Conservation (phyloP, 2,797 vertebrate genomes). For the Melanotaenia maccullochi region DNA sequence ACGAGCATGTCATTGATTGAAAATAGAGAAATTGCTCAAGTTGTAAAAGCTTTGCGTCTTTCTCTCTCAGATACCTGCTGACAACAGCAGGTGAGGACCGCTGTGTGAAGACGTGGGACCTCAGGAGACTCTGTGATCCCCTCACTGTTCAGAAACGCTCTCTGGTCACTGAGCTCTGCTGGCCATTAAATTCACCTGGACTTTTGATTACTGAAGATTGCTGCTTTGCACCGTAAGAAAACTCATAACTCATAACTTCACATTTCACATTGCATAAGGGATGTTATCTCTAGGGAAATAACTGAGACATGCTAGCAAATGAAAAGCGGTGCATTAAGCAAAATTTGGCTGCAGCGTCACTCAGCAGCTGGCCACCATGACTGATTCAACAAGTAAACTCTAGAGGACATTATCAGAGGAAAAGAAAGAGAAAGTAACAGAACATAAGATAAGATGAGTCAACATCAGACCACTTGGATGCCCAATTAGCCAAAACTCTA, state of each 20-base stretch:
- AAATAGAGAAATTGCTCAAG: not conserved
- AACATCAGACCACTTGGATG: no score
- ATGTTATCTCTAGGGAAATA: no score
- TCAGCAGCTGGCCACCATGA: no score
- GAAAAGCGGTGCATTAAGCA: no score
- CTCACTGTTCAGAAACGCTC: constrained; percentile 88
- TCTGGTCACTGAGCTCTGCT: constrained; percentile 89
- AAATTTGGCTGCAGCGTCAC: no score
- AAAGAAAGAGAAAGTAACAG: no score
- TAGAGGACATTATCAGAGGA: no score
- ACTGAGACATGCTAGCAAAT: no score
- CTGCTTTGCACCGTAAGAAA: constrained; percentile 87
- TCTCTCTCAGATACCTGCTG: constrained; percentile 85
- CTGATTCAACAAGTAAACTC: no score
- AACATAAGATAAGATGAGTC: no score
- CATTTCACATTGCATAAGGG: not conserved
- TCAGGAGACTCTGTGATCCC: constrained; percentile 85
- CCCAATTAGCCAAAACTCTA: no score
- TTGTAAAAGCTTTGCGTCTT: not conserved
- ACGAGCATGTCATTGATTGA: not conserved
- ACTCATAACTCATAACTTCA: not conserved
- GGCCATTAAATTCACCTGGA: constrained; percentile 90
- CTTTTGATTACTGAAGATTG: constrained; percentile 88
- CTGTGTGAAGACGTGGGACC: constrained; percentile 92
- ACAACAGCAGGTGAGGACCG: constrained; percentile 91